A percentile compares a stretch with the other conserved stretches of the same genome.
Conservation (phyloP, 2,888 invertebrate species). For the Heliconius ismenius region DNA sequence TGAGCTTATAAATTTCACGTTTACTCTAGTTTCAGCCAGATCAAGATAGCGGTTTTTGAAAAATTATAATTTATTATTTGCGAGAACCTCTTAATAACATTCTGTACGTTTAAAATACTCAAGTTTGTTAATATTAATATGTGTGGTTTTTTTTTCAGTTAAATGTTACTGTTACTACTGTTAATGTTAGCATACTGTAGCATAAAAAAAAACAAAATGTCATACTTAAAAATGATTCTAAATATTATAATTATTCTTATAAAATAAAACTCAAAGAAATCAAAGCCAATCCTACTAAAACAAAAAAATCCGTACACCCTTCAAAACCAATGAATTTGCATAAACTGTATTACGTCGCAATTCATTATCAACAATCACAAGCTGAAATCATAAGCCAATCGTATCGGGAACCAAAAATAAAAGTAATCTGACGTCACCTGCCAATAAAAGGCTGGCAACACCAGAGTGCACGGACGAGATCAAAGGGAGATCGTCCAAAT, state of each 20-base stretch:
- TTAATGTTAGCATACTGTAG: neutral
- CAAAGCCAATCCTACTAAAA: neutral
- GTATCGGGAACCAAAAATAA: slow-evolving; percentile 51
- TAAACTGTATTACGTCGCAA: slow-evolving; percentile 58
- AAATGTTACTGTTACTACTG: too few relatives aligned
- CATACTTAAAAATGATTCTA: too few relatives aligned
- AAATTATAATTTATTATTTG: too few relatives aligned
- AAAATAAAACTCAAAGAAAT: neutral
- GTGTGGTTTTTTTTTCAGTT: neutral
- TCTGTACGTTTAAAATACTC: too few relatives aligned
- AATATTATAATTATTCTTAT: neutral
- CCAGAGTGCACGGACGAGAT: slow-evolving; percentile 62
- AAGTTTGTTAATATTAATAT: neutral
- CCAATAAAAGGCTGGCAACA: slow-evolving; percentile 51
- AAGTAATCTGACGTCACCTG: slow-evolving; percentile 54
- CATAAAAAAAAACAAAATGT: too few relatives aligned
- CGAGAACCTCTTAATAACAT: too few relatives aligned
- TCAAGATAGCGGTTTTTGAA: too few relatives aligned
- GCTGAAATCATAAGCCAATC: slow-evolving; percentile 58
- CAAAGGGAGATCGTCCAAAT: slow-evolving; percentile 75
- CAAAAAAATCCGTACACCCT: slow-evolving; percentile 19
- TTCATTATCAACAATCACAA: slow-evolving; percentile 51
- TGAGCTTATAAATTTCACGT: neutral
- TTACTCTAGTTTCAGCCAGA: neutral
- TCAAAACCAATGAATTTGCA: slow-evolving; percentile 47